Evolutionary conservation across 2,888 invertebrate species (phyloP).

Genomic region (Lycophotia porphyrea): DNA sequence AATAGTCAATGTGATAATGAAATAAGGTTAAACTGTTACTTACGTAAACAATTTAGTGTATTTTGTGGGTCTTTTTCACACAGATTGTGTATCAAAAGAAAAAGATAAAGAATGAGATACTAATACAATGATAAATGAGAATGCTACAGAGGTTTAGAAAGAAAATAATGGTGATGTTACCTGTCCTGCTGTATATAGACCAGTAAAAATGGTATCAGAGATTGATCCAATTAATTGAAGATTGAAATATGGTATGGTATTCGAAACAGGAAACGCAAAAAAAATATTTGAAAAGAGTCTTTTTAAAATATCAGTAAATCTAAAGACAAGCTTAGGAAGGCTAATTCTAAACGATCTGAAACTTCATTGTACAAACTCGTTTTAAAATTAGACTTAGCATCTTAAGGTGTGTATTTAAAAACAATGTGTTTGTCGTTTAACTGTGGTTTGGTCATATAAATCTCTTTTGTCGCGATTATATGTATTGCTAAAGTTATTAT

Average conservation of each 20-base stretch:
- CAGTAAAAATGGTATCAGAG: neutral
- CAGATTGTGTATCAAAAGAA: constrained; percentile 11
- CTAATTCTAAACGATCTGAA: neutral
- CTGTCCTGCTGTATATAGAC: neutral
- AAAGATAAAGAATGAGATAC: constrained; percentile 18
- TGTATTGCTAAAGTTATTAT: neutral
- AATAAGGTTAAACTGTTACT: constrained; percentile 47
- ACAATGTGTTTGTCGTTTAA: neutral
- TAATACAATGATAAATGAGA: neutral
- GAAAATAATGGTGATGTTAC: neutral
- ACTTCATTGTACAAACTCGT: neutral
- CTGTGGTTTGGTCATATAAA: neutral
- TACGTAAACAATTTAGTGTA: constrained; percentile 40
- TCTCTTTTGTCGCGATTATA: neutral
- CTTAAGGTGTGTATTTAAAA: neutral
- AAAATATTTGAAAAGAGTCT: neutral
- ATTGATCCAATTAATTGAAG: neutral
- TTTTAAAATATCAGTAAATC: neutral
- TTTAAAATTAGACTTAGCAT: neutral
- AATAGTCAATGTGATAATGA: constrained; percentile 36
- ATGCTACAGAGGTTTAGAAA: neutral
- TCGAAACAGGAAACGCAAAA: neutral
- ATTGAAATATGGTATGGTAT: neutral
- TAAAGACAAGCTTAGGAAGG: neutral
- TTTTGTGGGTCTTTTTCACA: constrained; percentile 28